Base-by-base conservation (phyloP, 2,888 invertebrate species). In the Perdita meconis region DNA sequence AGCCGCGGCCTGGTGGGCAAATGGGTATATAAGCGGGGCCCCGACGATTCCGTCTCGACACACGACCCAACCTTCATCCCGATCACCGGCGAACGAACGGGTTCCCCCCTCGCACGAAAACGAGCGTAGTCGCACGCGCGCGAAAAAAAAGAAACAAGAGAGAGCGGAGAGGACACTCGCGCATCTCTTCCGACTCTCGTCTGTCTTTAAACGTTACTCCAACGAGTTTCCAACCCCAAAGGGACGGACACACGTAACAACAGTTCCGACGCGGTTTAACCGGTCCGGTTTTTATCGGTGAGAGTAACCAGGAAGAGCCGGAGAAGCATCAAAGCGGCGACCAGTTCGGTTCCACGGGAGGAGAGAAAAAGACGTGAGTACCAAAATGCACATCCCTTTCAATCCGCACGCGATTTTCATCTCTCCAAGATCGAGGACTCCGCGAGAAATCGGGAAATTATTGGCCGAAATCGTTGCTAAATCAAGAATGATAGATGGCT, bases 51-150 rank as follows among this genome's bases (percentile, higher is more conserved):
- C 84, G 85, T 84, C 89, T 89, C 90, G 91, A 92, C 91, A 92
- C 89, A 91, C 90, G 90, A 91, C 88, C 90, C 90, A 90, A 92
- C 90, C 92, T 90, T 91, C 92, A 87, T 91, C 89, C 88, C 87
- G 89, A 83, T 86, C 87, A 73, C 85, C 82, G 22, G 80, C 86
- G 22, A 80, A 82, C 88, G 82, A 47, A 47, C 47, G 47, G 47
- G 80, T 86, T 81, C 64, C 79, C 83, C 79, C 81, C 59, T n/a
- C n/a, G n/a, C n/a, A n/a, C 80, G 78, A 83, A 64, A 85, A 75
- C 82, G 81, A 84, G 84, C 85, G 82, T 86, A 88, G 86, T 87
- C 87, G 87, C 89, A 88, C 90, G 90, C 90, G 90, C 89, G 89
- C 84, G 89, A 56, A 74, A 71, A 47, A 55, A 69, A 61, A 44